These are phyloP conservation scores for Hirtodrosophila duncani DNA, from an alignment of 2,888 invertebrate species.

Conservation along the genomic window DNA sequence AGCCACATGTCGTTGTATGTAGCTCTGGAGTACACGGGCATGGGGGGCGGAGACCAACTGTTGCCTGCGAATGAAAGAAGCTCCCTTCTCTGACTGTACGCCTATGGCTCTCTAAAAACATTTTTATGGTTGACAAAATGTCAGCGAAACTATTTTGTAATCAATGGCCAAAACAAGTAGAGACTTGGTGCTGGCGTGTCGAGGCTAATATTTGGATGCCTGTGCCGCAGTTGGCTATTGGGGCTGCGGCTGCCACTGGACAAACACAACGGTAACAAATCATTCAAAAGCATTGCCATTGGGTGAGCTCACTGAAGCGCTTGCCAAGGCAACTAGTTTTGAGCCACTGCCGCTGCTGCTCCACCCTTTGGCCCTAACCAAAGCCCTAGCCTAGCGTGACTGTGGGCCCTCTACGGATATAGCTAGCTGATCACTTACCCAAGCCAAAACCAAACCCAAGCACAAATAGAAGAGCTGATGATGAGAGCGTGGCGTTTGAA, in stretches of 20 bases:
- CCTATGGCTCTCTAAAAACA: conserved; percentile 23
- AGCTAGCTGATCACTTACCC: conserved; percentile 5
- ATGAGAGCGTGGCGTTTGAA: conserved; percentile 17
- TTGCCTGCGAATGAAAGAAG: conserved; percentile 25
- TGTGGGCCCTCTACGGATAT: no score
- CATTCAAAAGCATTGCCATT: conserved; percentile 45
- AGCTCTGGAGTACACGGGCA: neutral
- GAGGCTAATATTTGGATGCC: conserved; percentile 16
- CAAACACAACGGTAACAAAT: conserved; percentile 55
- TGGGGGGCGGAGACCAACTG: conserved; percentile 2
- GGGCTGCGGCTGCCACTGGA: conserved; percentile 26
- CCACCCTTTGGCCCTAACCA: neutral
- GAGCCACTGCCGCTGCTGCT: neutral
- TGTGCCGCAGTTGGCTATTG: conserved; percentile 36
- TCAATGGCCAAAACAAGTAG: conserved; percentile 36
- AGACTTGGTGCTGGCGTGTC: conserved; percentile 16
- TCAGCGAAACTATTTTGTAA: conserved; percentile 56
- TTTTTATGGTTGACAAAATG: conserved; percentile 62
- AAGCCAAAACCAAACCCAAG: conserved; percentile 8
- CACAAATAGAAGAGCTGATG: conserved; percentile 10
- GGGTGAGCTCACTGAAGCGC: conserved; percentile 50
- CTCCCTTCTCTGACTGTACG: conserved; percentile 48
- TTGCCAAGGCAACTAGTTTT: conserved; percentile 43
- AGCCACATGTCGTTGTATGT: conserved; percentile 22
- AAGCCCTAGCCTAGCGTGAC: conserved; percentile 7